Conservation (phyloP, 2,888 invertebrate genomes). For the Heliconius sara region DNA sequence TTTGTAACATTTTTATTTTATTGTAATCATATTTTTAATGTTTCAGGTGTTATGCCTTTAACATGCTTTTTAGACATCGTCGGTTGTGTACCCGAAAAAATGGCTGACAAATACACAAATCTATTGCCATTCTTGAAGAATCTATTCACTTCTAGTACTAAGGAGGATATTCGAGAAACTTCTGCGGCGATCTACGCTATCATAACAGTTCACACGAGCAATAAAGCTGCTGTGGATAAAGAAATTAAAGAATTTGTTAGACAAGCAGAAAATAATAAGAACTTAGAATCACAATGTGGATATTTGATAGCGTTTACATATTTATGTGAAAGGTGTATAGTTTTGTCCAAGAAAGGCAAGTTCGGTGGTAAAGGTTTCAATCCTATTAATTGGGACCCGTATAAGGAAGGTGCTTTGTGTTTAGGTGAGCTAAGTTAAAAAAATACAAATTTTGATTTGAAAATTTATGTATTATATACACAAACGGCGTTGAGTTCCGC, state of each 20-base stretch:
- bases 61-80: constrained; percentile 92
- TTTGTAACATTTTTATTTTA: background rate
- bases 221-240: constrained; percentile 78
- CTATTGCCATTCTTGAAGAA: constrained; percentile 87
- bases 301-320: constrained; percentile 88
- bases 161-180: constrained; percentile 89
- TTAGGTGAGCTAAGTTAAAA: constrained; percentile 78
- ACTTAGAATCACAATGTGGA: constrained; percentile 90
- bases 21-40: background rate
- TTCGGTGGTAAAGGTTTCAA: constrained; percentile 77
- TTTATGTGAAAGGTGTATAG: constrained; percentile 87
- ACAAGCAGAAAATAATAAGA: constrained; percentile 82
- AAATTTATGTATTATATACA: background rate
- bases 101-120: constrained; percentile 86
- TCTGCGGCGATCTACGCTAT: constrained; percentile 90
- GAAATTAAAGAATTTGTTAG: constrained; percentile 81
- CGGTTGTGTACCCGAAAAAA: constrained; percentile 90
- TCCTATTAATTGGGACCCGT: constrained; percentile 83
- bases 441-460: background rate
- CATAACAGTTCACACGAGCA: constrained; percentile 85
- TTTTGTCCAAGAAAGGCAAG: constrained; percentile 70
- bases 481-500: background rate
- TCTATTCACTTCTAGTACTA: constrained; percentile 86
- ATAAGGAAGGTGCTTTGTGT: constrained; percentile 82
- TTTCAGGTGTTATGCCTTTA: constrained; percentile 85